Evolutionary conservation across 2,113 vertebrate species (phyloP).

Genomic region (Hydrolagus affinis): DNA sequence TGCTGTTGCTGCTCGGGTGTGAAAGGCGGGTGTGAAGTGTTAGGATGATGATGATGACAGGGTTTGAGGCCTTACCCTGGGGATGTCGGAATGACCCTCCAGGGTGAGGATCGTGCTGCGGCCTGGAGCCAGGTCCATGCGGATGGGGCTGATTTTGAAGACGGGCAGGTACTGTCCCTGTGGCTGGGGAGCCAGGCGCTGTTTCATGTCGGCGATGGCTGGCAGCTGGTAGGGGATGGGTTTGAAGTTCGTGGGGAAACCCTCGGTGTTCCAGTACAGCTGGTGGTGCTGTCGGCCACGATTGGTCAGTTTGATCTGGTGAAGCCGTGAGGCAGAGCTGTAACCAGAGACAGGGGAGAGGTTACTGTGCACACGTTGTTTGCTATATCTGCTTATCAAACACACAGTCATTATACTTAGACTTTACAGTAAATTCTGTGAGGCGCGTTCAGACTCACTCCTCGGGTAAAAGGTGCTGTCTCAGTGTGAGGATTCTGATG

Average conservation of each 20-base stretch:
- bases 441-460: too few species aligned
- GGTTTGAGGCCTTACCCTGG: slow-evolving; percentile 54
- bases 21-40: too few species aligned
- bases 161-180: slow-evolving; percentile 34
- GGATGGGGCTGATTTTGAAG: slow-evolving; percentile 58
- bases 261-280: slow-evolving; percentile 63
- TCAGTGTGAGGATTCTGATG: neutral
- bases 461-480: neutral
- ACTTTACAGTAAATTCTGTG: too few species aligned
- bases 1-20: too few species aligned
- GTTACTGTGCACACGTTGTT: neutral
- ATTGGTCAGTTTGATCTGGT: slow-evolving; percentile 69
- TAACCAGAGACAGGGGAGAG: slow-evolving; percentile 18
- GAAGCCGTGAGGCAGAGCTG: slow-evolving; percentile 56
- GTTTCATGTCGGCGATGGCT: neutral
- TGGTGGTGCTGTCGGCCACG: slow-evolving; percentile 56
- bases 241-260: slow-evolving; percentile 38
- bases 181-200: neutral
- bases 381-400: neutral
- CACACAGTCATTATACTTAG: too few species aligned
- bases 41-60: too few species aligned
- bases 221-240: slow-evolving; percentile 18
- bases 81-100: slow-evolving; percentile 53
- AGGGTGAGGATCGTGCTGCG: slow-evolving; percentile 57
- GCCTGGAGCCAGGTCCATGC: slow-evolving; percentile 61